Percentiles rank a stretch among this genome's conserved stretches.
Evolutionary conservation across 2,888 invertebrate genomes (phyloP).

Genomic region (Venustoraphidia nigricollis): DNA sequence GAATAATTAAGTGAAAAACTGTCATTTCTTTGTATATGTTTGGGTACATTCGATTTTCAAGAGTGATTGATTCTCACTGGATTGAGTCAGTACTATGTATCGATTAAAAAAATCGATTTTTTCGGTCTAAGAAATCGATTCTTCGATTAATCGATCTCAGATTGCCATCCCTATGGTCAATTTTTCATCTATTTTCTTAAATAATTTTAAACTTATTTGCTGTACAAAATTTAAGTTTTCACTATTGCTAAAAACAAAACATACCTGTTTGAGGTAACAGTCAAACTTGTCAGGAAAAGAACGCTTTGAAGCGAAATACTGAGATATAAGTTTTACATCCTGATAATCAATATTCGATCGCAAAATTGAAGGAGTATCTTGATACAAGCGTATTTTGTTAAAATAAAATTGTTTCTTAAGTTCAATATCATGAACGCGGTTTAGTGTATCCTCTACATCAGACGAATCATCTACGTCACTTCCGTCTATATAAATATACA

Average conservation of each 20-base stretch:
- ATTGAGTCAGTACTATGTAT: no score
- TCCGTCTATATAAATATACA: conserved; percentile 1
- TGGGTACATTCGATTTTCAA: no score
- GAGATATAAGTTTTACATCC: conserved; percentile 80
- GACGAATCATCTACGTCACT: conserved; percentile 10
- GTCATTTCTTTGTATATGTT: no score
- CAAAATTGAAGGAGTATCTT: conserved; percentile 51
- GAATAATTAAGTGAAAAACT: no score
- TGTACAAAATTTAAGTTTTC: conserved; percentile 25
- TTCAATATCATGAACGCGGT: conserved; percentile 32
- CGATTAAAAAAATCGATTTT: no score
- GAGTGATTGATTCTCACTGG: no score
- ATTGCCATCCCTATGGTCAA: no score
- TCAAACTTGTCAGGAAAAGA: conserved; percentile 98
- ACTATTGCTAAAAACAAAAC: conserved; percentile 12
- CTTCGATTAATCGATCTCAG: no score
- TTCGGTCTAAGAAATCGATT: no score
- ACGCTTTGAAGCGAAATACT: conserved; percentile 90
- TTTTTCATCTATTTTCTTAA: no score
- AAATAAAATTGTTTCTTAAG: conserved; percentile 75
- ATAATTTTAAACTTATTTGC: no score
- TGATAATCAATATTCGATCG: conserved; percentile 86
- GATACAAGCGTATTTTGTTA: conserved; percentile 66
- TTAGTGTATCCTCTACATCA: conserved; percentile 14
- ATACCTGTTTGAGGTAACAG: conserved; percentile 62